Base-by-base conservation (phyloP, 2,797 vertebrate genomes). In the Nasua narica region DNA sequence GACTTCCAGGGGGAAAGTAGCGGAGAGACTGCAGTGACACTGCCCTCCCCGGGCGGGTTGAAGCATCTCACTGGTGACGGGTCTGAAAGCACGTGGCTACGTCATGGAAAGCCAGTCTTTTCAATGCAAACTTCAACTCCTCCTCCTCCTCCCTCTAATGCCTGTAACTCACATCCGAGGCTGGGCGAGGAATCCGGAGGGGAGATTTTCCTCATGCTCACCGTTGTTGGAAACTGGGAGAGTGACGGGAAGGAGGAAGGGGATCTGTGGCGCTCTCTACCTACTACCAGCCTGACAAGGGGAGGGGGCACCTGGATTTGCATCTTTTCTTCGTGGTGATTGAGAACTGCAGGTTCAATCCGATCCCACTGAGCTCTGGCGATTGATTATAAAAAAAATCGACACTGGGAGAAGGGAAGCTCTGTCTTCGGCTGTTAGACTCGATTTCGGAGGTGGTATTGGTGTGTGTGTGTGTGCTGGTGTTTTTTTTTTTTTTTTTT, bases 81-180 rank as follows among this genome's bases (percentile, higher is more conserved):
- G 95, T 97, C 95, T 97, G 97, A 96, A 92, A 98, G 97, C 99
- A 99, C 99, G 99, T 99, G 99, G 98, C 97, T 99, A 99, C 99
- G 99, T 99, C 99, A 99, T 98, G 99, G 99, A 99, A 99, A 99
- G 98, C 98, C 99, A 99, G 98, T 99, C 98, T 99, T 96, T 99
- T 99, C 98, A 99, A 98, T 99, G 98, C 98, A 99, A 99, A 98
- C 99, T 99, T 98, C 97, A 98, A 98, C 99, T 99, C 99, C 99
- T 99, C 99, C 99, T 98, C 97, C 97, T 97, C 97, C 98, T 98
- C 98, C 98, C 98, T 97, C 98, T 97, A 98, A 98, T 98, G 98
- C 98, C 98, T 98, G 98, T 98, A 98, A 98, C 98, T 98, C 98
- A 93, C 98, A 97, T 94, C 97, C 97, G 97, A 98, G 98, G 98